phyloP scores from a whole-genome alignment of 2,113 vertebrate genomes.

The Rhinopomastus cyanomelas region DNA sequence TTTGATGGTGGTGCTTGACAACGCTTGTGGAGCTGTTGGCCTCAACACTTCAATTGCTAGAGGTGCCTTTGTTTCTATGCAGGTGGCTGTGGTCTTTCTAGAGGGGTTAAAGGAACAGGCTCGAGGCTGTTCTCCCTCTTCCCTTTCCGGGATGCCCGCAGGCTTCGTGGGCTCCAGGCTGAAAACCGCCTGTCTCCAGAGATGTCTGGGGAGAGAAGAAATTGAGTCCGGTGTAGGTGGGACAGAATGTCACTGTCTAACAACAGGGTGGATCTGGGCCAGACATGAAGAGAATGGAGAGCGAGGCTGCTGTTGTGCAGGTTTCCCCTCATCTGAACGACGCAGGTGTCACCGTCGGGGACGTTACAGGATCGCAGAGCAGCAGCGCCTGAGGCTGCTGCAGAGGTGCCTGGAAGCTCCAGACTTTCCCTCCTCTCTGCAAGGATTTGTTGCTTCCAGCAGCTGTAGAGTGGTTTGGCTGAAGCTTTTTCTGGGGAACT shows the following conservation, averaged over 20 bases:
- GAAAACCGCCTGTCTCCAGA: not conserved
- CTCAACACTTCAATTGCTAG: fast-evolving
- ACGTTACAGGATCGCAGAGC: fast-evolving
- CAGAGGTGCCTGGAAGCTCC: not conserved
- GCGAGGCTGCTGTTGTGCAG: not conserved
- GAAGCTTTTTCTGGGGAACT: not conserved
- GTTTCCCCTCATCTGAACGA: not conserved
- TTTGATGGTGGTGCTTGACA: fast-evolving
- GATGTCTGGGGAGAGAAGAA: not conserved
- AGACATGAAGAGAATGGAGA: not conserved
- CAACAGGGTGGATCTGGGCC: not conserved
- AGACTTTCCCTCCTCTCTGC: not conserved
- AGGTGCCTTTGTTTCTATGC: not conserved
- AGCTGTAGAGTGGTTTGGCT: not conserved
- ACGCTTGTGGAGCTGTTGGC: fast-evolving
- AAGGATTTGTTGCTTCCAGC: not conserved
- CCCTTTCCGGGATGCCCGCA: not conserved
- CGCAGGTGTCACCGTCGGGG: not conserved
- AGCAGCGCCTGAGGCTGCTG: fast-evolving
- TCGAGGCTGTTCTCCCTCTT: not conserved
- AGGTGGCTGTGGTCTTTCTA: not conserved
- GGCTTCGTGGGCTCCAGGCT: not conserved
- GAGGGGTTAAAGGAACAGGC: not conserved
- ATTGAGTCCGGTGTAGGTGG: not conserved
- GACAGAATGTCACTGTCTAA: not conserved